Evolutionary conservation across 2,888 invertebrate genomes (phyloP).

Genomic region (Callinectes sapidus): DNA sequence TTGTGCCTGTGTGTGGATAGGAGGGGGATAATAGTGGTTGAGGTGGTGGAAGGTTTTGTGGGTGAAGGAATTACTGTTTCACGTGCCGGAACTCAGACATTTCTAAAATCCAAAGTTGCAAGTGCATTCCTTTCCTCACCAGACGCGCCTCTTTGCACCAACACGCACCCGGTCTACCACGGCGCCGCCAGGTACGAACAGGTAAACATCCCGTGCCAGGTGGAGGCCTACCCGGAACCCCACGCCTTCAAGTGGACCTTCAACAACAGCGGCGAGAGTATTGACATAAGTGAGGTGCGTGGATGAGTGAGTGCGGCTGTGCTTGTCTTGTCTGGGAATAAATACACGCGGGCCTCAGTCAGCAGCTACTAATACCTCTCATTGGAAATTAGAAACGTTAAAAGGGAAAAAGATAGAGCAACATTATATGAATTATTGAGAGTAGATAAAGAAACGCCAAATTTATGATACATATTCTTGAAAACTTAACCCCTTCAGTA

Average conservation of each 20-base stretch:
- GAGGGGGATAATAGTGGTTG: background rate
- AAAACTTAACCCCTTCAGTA: too few species aligned
- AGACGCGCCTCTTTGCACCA: conserved; percentile 1
- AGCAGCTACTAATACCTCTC: background rate
- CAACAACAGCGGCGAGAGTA: conserved; percentile 36
- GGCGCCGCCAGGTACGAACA: conserved; percentile 26
- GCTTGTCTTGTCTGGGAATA: background rate
- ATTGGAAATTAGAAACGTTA: background rate
- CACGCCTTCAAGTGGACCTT: conserved; percentile 17
- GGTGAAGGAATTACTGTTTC: background rate
- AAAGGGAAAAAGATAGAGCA: background rate
- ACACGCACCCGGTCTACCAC: background rate
- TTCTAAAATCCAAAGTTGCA: background rate
- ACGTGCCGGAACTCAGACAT: background rate
- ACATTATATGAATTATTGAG: background rate
- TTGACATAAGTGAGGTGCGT: conserved; percentile 26
- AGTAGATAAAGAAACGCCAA: background rate
- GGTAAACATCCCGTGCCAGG: conserved; percentile 26
- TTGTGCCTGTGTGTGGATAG: background rate
- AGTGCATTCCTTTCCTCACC: background rate
- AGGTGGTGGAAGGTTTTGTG: background rate
- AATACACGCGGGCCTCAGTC: background rate
- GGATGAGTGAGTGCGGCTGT: background rate
- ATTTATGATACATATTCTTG: background rate
- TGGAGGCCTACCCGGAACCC: background rate